phyloP scores from a whole-genome alignment of 2,797 vertebrate genomes.

The Syngnathus acus region DNA sequence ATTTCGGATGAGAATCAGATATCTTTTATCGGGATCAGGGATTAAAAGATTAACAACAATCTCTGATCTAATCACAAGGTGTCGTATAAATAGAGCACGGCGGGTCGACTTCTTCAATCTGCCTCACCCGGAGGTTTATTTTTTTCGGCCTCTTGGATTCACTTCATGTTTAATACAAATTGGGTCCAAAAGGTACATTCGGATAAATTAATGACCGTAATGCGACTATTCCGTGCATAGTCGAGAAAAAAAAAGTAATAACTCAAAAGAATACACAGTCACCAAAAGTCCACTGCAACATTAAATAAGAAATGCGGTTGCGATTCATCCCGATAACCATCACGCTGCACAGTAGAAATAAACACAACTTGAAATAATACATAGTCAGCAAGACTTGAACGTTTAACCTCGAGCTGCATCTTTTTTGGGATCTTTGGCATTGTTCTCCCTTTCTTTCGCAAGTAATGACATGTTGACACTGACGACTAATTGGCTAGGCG shows the following conservation, averaged over 20 bases:
- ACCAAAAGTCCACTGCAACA: neutral
- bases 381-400: neutral
- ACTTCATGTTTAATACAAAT: neutral
- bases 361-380: neutral
- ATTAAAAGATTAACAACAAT: slow-evolving; percentile 53
- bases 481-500: neutral
- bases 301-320: neutral
- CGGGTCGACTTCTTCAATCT: neutral
- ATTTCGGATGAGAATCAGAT: slow-evolving; percentile 3
- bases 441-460: neutral
- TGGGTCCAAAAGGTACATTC: neutral
- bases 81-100: neutral
- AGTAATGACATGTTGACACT: slow-evolving; percentile 4
- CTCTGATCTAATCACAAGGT: neutral
- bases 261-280: neutral
- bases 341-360: neutral
- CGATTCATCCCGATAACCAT: neutral
- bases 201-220: neutral
- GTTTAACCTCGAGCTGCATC: neutral
- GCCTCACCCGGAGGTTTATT: neutral
- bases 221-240: neutral
- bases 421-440: neutral
- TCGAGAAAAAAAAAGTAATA: neutral
- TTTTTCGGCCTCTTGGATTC: neutral
- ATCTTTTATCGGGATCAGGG: slow-evolving; percentile 45